Evolutionary conservation across 2,888 invertebrate genomes (phyloP), one percentile per base, ranked within the genome.

Genomic region (Stenoptilia bipunctidactyla): DNA sequence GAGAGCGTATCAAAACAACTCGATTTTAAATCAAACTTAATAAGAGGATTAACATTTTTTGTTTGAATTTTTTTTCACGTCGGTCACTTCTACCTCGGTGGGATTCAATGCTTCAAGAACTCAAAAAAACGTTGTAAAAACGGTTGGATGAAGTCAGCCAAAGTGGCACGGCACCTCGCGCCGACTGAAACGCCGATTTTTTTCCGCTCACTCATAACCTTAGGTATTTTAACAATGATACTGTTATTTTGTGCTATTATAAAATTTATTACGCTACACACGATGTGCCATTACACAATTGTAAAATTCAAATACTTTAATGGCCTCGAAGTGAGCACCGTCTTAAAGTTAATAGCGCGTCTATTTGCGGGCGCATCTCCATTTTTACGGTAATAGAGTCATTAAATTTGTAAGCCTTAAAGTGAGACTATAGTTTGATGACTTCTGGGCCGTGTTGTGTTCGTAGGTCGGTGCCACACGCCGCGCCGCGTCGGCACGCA

Each of bases 201-300:
- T 20, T 20, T 20, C 20, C 20, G 20, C 20, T 20, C 20, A 20
- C 20, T 20, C 20, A 20, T 20, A 20, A 20, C 3, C 20, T 20
- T 5, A 20, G 20, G 20, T 20, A 20, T 20, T 20, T 20, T 20
- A 20, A 30, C 30, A 30, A 3, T 9, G n/a, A n/a, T n/a, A 30
- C 30, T 30, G 30, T 30, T 30, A 30, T 30, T 30, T 30, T 30
- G 30, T 30, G 30, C 30, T n/a, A 30, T 30, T 30, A 30, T n/a
- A 30, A 9, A 30, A 9, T 30, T 30, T 30, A 30, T 12, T 9
- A 30, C 30, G 30, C 30, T 30, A 30, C 30, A 30, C 30, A n/a
- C 4, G 30, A 30, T 30, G n/a, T 30, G n/a, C 30, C n/a, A 30
- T 30, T 30, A 30, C 30, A 12, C 30, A n/a, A 30, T 30, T 30